Evolutionary conservation across 2,888 invertebrate species (phyloP), one percentile per base, ranked within the genome.

Genomic region (Acrocera orbiculus): DNA sequence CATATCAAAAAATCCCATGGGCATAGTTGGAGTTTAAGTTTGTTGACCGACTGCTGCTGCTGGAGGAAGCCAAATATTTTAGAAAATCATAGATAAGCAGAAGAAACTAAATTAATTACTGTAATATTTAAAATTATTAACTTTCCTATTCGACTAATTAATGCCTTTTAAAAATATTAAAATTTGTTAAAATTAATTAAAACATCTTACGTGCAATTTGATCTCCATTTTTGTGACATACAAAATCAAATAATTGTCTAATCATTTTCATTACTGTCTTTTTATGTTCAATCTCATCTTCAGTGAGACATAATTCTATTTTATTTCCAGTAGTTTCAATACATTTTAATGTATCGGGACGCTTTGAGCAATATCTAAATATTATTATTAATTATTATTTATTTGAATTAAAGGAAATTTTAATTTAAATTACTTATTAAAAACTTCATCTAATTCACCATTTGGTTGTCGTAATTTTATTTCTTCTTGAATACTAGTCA

Each of bases 171-270:
- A n/a, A n/a, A n/a, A n/a, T n/a, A n/a, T n/a, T n/a, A n/a, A n/a
- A n/a, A n/a, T n/a, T n/a, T n/a, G n/a, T n/a, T n/a, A n/a, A n/a
- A n/a, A n/a, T n/a, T n/a, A n/a, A n/a, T n/a, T n/a, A n/a, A n/a
- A n/a, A n/a, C n/a, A 40, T 67, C 75, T 66, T 54, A 79, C 79
- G 61, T 1, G 83, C 82, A 46, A 85, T 76, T 44, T 82, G 70
- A 52, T 83, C 82, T 6, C 83, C 83, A 45, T 81, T 79, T 46
- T 82, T 81, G 47, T 66, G 73, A 50, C 85, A 85, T 15, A 78
- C 62, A 50, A 83, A 85, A 42, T 73, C 69, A 0, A 75, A 61
- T 1, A 83, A 58, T 40, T 76, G 74, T 23, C 74, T 67, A 0
- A 79, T 67, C 23, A 81, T 70, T 43, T 77, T 76, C 49, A 71